Evolutionary conservation across 2,888 invertebrate species (phyloP).

Genomic region (Melangyna quadrimaculata): DNA sequence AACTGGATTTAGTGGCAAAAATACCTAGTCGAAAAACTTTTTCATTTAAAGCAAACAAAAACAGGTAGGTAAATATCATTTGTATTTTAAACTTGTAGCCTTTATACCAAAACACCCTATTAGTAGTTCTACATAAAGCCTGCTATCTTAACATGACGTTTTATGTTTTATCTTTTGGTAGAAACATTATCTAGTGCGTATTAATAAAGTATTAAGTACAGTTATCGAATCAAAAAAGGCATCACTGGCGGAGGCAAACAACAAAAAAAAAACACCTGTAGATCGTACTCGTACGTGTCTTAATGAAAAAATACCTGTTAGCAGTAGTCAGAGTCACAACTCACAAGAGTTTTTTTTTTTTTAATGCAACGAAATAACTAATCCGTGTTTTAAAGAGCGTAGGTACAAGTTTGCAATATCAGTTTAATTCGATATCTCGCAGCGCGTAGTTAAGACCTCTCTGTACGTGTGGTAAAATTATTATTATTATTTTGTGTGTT

Average conservation of each 20-base stretch:
- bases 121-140: background rate
- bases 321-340: conserved; percentile 26
- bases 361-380: conserved; percentile 49
- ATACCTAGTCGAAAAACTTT: no score
- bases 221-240: conserved; percentile 20
- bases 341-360: no score
- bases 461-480: conserved; percentile 37
- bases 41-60: no score
- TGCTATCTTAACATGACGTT: background rate
- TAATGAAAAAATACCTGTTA: conserved; percentile 57
- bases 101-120: background rate
- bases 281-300: conserved; percentile 28
- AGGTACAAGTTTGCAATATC: conserved; percentile 64
- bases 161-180: background rate
- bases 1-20: no score
- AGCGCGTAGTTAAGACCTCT: conserved; percentile 55
- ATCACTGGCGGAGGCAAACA: conserved; percentile 40
- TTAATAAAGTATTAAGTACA: conserved; percentile 11
- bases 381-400: conserved; percentile 64
- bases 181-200: background rate
- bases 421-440: conserved; percentile 62
- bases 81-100: no score
- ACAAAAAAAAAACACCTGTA: conserved; percentile 70
- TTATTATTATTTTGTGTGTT: background rate
- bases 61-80: no score